phyloP scores from a whole-genome alignment of 2,888 invertebrate genomes.

The Chromoteleia sp. region DNA sequence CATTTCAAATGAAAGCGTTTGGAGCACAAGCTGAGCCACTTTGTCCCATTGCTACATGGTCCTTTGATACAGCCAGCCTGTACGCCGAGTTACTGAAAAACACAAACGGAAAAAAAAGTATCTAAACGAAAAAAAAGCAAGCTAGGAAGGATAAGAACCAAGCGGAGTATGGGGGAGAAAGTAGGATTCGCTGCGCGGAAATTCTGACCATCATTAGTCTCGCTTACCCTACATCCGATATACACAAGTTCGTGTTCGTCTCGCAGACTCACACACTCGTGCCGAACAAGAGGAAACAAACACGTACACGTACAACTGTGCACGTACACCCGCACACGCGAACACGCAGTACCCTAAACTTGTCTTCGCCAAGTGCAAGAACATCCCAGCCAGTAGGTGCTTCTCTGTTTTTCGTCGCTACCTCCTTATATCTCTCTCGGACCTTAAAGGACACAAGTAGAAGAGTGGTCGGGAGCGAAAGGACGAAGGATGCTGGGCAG shows the following conservation, averaged over 20 bases:
- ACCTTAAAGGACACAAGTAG: slow-evolving; percentile 79
- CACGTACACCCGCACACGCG: slow-evolving; percentile 64
- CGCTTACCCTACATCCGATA: slow-evolving; percentile 66
- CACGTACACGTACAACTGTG: slow-evolving; percentile 56
- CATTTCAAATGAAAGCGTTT: slow-evolving; percentile 66
- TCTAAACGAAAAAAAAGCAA: slow-evolving; percentile 37
- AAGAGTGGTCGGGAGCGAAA: slow-evolving; percentile 70
- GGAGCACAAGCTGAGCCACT: slow-evolving; percentile 52
- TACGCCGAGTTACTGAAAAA: slow-evolving; percentile 24
- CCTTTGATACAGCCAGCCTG: slow-evolving; percentile 45
- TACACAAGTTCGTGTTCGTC: slow-evolving; percentile 54
- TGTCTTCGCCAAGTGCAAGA: slow-evolving; percentile 78
- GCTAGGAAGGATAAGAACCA: slow-evolving; percentile 27
- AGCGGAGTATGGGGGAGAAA: slow-evolving; percentile 10
- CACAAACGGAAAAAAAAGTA: slow-evolving; percentile 39
- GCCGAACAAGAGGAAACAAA: slow-evolving; percentile 47
- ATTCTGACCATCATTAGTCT: slow-evolving; percentile 70
- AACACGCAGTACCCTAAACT: slow-evolving; percentile 70
- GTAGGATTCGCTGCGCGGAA: slow-evolving; percentile 40
- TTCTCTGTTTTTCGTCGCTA: slow-evolving; percentile 50
- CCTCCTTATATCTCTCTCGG: slow-evolving; percentile 65
- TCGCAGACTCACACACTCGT: slow-evolving; percentile 51
- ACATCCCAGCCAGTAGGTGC: slow-evolving; percentile 73
- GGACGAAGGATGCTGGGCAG: slow-evolving; percentile 73
- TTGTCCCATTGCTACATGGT: slow-evolving; percentile 50